Conservation (phyloP, 2,797 vertebrate genomes). For the Otus scops region DNA sequence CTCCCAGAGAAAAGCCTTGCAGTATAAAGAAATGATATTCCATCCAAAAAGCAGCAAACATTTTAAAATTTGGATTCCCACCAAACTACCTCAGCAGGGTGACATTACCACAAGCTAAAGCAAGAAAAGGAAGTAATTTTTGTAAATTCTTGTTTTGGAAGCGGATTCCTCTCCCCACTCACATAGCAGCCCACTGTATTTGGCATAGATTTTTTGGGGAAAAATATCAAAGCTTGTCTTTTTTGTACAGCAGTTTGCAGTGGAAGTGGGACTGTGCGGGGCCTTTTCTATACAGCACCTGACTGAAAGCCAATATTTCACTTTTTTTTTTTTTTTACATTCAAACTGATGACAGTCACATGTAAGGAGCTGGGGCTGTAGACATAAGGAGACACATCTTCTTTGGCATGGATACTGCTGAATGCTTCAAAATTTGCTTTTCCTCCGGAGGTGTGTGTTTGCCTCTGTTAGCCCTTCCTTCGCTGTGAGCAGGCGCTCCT, state of each 20-base stretch:
- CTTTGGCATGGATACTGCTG: not conserved
- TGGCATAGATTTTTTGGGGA: not conserved
- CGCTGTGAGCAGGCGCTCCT: fast-evolving
- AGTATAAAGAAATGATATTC: not conserved
- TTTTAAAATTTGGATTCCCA: not conserved
- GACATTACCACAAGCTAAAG: not conserved
- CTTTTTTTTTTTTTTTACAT: not conserved
- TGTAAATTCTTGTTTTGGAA: not conserved
- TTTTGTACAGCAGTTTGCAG: not conserved
- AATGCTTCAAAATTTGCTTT: not conserved
- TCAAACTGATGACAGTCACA: not conserved
- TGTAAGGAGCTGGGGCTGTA: not conserved
- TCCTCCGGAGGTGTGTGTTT: not conserved
- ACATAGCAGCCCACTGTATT: not conserved
- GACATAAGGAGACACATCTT: not conserved
- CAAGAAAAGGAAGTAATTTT: not conserved
- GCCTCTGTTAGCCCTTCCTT: not conserved
- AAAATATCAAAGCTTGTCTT: not conserved
- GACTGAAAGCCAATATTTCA: not conserved
- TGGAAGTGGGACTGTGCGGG: not conserved
- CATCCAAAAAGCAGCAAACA: not conserved
- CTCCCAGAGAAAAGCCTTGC: not conserved
- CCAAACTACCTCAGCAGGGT: not conserved
- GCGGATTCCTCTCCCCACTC: not conserved
- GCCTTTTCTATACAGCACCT: not conserved